Conservation (phyloP, 1,140 invertebrate genomes). For the Thaumatotibia leucotreta region DNA sequence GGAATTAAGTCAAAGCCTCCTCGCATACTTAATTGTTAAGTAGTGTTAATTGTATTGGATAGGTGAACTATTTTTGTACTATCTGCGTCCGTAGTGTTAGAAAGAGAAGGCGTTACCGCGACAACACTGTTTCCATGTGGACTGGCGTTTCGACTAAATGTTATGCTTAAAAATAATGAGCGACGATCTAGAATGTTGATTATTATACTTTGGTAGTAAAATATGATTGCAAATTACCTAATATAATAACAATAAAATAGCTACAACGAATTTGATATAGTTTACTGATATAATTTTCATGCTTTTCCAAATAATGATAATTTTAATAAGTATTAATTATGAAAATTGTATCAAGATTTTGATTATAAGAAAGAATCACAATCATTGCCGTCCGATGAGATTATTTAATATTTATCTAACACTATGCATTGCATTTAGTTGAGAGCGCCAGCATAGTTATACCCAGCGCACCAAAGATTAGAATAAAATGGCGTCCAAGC, state of each 20-base stretch:
- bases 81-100: conserved; percentile 61
- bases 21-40: conserved; percentile 73
- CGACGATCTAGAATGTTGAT: too few species aligned
- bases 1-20: conserved; percentile 37
- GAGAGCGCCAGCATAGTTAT: conserved; percentile 47
- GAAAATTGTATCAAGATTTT: too few species aligned
- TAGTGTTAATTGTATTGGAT: conserved; percentile 73
- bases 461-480: conserved; percentile 73
- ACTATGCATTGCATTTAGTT: conserved; percentile 45
- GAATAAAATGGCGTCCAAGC: conserved; percentile 59
- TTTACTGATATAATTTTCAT: too few species aligned
- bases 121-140: conserved; percentile 52
- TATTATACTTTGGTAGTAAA: too few species aligned
- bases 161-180: too few species aligned
- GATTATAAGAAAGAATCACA: neutral
- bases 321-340: conserved; percentile 1
- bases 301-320: neutral
- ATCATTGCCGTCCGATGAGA: neutral
- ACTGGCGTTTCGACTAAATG: conserved; percentile 42
- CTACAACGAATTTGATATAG: too few species aligned
- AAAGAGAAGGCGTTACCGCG: conserved; percentile 67
- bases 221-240: too few species aligned
- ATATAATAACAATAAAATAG: neutral
- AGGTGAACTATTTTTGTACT: conserved; percentile 76
- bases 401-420: neutral